A percentile compares a stretch with the other conserved stretches of the same genome.
phyloP scores from a whole-genome alignment of 2,113 vertebrate species.

The Corvus cornix region DNA sequence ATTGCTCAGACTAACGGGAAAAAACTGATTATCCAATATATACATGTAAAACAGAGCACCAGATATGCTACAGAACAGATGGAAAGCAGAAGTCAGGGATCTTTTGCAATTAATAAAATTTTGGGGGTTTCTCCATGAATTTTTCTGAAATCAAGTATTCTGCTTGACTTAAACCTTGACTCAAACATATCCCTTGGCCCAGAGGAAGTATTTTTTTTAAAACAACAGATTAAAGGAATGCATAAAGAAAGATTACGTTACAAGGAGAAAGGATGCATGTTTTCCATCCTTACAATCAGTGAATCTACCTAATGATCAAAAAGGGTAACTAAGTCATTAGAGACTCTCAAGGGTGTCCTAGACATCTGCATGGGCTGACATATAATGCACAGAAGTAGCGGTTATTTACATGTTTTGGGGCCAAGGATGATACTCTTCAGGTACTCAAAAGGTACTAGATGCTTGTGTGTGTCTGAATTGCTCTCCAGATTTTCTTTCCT shows the following conservation, averaged over 20 bases:
- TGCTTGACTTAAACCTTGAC: neutral
- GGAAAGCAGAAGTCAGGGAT: neutral
- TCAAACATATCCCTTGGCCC: neutral
- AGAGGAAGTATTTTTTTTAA: neutral
- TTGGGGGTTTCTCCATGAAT: neutral
- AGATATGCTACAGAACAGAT: neutral
- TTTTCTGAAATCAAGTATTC: neutral
- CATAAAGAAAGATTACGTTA: neutral
- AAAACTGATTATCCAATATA: neutral
- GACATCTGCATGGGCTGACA: neutral
- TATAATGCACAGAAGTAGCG: neutral
- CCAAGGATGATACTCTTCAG: neutral
- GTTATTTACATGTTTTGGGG: neutral
- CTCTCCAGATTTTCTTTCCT: neutral
- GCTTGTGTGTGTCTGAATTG: neutral
- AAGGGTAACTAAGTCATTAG: neutral
- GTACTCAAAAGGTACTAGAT: neutral
- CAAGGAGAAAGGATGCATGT: neutral
- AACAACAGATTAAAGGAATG: neutral
- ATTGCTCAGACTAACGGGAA: neutral
- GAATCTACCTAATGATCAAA: neutral
- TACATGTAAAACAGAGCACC: neutral
- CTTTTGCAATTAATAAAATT: neutral
- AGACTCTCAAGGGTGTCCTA: neutral
- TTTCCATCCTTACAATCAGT: neutral